Evolutionary conservation across 2,113 vertebrate species (phyloP), one percentile per base, ranked within the genome.

Genomic region (Crypturellus undulatus): DNA sequence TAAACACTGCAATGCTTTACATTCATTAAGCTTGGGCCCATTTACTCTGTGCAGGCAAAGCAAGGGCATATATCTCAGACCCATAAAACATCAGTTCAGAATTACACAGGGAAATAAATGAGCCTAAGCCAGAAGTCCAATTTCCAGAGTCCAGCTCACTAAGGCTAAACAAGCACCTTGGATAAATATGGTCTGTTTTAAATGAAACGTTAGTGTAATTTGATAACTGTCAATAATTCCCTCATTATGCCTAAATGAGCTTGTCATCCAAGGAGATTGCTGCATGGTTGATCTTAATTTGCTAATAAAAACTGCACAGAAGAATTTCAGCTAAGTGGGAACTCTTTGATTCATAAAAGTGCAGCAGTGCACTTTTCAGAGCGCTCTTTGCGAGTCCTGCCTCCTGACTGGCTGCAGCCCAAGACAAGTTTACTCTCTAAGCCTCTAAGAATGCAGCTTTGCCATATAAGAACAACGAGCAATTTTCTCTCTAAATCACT

Each of bases 101-200:
- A 97, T 97, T 97, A 97, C 92, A 87, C 75, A 94, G 87, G 81
- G 81, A 97, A 98, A 97, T 96, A 98, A 98, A 97, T 96, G 95
- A 97, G 84, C 93, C 87, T 94, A 90, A 97, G 71, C 65, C 94
- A 96, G 92, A 97, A 95, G 94, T 87, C 72, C 87, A 97, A 95
- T 92, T 97, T 95, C 84, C 84, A 95, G 87, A 96, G 95, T 73
- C 92, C 86, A 96, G 87, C 90, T 94, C 93, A 83, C 84, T 87
- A 96, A 87, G 84, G 89, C 91, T 79, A 92, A 95, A 92, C 84
- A 95, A 96, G 81, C 56, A 94, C 79, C 75, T 93, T 91, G 63
- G 60, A 95, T 96, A 94, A 97, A 97, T 95, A 79, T 80, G 95
- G 52, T 60, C 73, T 81, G 81, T 89, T 97, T 84, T 79, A 92